Evolutionary conservation across 2,113 vertebrate genomes (phyloP).

Genomic region (Bubo bubo): DNA sequence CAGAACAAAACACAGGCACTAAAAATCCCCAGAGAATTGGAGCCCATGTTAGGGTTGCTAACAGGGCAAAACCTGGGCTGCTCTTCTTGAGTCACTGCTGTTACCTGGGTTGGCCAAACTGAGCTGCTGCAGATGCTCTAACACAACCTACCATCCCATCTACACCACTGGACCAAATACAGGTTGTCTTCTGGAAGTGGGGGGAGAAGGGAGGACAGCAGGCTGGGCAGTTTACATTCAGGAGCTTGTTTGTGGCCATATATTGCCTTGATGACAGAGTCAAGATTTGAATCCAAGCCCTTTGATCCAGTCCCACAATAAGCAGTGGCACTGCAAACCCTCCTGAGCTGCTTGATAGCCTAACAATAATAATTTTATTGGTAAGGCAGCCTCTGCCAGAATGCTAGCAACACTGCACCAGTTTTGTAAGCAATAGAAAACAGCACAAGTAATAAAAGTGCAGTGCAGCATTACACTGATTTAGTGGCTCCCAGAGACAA

Average conservation of each 20-base stretch:
- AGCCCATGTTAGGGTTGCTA: not conserved
- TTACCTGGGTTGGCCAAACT: not conserved
- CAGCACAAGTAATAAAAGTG: not conserved
- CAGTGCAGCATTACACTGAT: not conserved
- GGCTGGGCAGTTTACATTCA: not conserved
- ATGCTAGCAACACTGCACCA: not conserved
- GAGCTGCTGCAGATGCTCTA: not conserved
- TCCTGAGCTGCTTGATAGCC: not conserved
- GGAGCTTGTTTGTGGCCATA: not conserved
- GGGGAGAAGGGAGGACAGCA: not conserved
- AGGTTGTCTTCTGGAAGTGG: not conserved
- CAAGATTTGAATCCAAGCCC: not conserved
- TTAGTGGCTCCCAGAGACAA: not conserved
- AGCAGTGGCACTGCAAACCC: not conserved
- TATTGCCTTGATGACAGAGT: not conserved
- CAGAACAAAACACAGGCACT: not conserved
- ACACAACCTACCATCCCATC: not conserved
- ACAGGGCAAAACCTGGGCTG: not conserved
- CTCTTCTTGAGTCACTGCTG: not conserved
- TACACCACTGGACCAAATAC: not conserved
- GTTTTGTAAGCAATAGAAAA: not conserved
- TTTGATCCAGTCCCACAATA: not conserved
- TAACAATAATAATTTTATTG: not conserved
- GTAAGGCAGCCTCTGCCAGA: not conserved
- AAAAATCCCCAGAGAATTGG: not conserved